A percentile compares a stretch with the other conserved stretches of the same genome.
phyloP scores from a whole-genome alignment of 1,140 invertebrate genomes.

The Homalodisca vitripennis region DNA sequence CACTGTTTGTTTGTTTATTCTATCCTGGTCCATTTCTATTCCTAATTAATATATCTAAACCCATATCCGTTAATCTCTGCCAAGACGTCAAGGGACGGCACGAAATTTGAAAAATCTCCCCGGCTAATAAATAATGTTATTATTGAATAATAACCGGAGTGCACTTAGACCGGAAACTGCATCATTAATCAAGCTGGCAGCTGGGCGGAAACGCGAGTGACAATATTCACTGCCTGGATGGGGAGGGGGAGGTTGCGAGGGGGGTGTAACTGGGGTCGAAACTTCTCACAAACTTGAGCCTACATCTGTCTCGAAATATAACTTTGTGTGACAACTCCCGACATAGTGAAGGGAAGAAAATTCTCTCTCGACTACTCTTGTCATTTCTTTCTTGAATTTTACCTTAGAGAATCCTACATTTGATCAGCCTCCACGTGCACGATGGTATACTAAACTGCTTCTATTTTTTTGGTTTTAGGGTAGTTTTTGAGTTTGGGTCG shows the following conservation, averaged over 20 bases:
- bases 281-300: background rate
- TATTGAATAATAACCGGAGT: constrained; percentile 4
- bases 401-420: too few relatives aligned
- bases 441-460: too few relatives aligned
- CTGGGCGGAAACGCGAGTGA: constrained; percentile 11
- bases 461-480: too few relatives aligned
- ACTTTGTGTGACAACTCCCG: too few relatives aligned
- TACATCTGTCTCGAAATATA: background rate
- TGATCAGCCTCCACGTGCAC: too few relatives aligned
- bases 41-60: background rate
- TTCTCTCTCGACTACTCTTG: too few relatives aligned
- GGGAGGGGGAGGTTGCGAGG: background rate
- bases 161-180: background rate
- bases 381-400: too few relatives aligned
- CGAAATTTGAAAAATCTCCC: constrained; percentile 18
- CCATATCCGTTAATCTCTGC: background rate
- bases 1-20: too few relatives aligned
- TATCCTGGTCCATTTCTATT: too few relatives aligned
- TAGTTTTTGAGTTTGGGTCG: too few relatives aligned
- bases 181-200: constrained; percentile 1
- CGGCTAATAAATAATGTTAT: constrained; percentile 14
- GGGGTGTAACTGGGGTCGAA: background rate
- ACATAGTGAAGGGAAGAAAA: too few relatives aligned
- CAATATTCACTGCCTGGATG: background rate
- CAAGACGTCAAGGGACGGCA: background rate